Evolutionary conservation across 2,888 invertebrate species (phyloP).

Genomic region (Troides aeacus): DNA sequence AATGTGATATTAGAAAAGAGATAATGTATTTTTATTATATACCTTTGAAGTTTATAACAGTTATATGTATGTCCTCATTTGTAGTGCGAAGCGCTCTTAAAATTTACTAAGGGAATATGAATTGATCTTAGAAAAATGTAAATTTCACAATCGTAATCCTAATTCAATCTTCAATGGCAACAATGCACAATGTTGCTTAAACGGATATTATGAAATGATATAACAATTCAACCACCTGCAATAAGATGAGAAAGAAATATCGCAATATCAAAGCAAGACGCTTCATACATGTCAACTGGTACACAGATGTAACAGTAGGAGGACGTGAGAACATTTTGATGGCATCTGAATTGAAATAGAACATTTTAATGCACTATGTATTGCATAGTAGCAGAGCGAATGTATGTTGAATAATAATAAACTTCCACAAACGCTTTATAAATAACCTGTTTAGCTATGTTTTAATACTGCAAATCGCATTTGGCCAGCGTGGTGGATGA

Average conservation of each 20-base stretch:
- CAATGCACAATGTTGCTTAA: constrained; percentile 14
- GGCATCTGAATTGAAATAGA: constrained; percentile 47
- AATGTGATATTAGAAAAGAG: constrained; percentile 12
- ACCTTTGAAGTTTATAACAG: neutral
- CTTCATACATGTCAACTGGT: constrained; percentile 53
- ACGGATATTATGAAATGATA: constrained; percentile 24
- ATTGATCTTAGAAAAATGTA: neutral
- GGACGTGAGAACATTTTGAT: constrained; percentile 56
- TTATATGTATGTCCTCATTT: too few species aligned
- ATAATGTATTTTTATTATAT: too few species aligned
- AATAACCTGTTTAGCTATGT: neutral
- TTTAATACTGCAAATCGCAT: too few species aligned
- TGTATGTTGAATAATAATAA: constrained; percentile 36
- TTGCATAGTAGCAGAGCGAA: constrained; percentile 57
- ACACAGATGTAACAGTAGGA: constrained; percentile 43
- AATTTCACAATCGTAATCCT: constrained; percentile 18
- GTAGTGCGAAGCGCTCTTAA: too few species aligned
- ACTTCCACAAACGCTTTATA: neutral
- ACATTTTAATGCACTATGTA: constrained; percentile 58
- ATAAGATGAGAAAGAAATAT: constrained; percentile 41
- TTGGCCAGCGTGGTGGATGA: too few species aligned
- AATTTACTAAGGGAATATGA: too few species aligned
- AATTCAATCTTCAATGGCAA: constrained; percentile 11
- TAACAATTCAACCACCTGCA: constrained; percentile 26
- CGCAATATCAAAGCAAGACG: constrained; percentile 41